phyloP scores from a whole-genome alignment of 2,797 vertebrate species.

The Anas flavirostris region DNA sequence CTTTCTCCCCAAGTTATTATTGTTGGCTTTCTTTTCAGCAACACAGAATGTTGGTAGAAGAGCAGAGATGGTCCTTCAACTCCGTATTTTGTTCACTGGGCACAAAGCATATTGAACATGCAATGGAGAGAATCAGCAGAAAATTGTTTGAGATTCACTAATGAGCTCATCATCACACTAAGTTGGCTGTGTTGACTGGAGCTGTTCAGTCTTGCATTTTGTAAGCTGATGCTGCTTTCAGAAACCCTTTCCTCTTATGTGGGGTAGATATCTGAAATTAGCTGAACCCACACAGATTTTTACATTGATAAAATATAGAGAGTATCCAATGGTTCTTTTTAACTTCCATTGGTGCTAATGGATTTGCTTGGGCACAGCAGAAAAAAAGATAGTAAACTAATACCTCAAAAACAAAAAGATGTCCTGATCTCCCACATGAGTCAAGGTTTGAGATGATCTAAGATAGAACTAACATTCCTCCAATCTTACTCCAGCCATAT shows the following conservation, averaged over 20 bases:
- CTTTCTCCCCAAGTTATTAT: background rate
- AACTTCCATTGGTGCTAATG: background rate
- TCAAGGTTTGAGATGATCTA: background rate
- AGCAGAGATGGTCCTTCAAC: background rate
- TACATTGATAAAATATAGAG: background rate
- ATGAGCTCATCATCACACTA: background rate
- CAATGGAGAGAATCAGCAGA: background rate
- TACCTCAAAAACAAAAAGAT: background rate
- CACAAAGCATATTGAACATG: background rate
- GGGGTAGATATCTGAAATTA: background rate
- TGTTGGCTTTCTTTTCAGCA: background rate
- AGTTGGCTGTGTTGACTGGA: background rate
- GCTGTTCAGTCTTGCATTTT: background rate
- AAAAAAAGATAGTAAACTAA: background rate
- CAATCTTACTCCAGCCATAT: fast-evolving
- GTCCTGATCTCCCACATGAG: background rate
- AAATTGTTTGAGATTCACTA: background rate
- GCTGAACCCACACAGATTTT: background rate
- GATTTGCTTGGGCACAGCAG: background rate
- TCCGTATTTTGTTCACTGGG: background rate
- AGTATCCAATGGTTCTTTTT: background rate
- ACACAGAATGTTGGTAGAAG: background rate
- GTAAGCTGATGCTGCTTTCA: background rate
- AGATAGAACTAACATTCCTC: slow-evolving; percentile 8
- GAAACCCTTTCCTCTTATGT: background rate